These are phyloP conservation scores for Channa maculata DNA, from an alignment of 2,113 vertebrate genomes.

Conservation along the genomic window DNA sequence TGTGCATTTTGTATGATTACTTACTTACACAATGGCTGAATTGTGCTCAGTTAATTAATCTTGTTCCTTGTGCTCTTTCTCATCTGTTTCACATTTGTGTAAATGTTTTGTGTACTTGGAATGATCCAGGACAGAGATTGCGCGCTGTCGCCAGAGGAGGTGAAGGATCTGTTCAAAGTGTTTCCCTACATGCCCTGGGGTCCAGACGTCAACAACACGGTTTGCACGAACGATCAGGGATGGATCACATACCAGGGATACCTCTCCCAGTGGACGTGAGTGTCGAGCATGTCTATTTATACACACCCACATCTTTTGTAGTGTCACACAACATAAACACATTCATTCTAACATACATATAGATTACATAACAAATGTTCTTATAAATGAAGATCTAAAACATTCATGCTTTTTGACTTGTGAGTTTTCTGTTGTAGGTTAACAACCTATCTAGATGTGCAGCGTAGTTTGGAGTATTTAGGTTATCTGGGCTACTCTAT, in stretches of 20 bases:
- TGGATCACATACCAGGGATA: constrained; percentile 99
- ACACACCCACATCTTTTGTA: neutral
- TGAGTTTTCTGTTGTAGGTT: constrained; percentile 80
- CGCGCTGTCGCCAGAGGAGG: constrained; percentile 93
- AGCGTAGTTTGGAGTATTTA: constrained; percentile 96
- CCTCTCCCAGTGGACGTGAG: constrained; percentile 99
- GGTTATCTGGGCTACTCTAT: constrained; percentile 98
- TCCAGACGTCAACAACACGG: constrained; percentile 97
- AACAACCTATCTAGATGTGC: constrained; percentile 96
- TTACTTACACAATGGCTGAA: no score
- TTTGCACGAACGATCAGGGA: constrained; percentile 94
- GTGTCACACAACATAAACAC: neutral
- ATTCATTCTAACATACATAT: neutral
- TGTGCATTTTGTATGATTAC: neutral
- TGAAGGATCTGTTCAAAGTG: constrained; percentile 97
- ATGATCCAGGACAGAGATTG: constrained; percentile 93
- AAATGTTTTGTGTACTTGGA: neutral
- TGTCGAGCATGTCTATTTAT: constrained; percentile 46
- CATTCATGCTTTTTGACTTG: neutral
- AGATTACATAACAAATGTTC: neutral
- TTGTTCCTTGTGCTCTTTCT: no score
- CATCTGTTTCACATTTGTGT: neutral
- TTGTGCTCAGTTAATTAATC: neutral
- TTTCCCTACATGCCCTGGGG: constrained; percentile 99
- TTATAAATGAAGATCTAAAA: no score